phyloP scores from a whole-genome alignment of 23 tunicate genomes.

The Halocynthia aurantium region DNA sequence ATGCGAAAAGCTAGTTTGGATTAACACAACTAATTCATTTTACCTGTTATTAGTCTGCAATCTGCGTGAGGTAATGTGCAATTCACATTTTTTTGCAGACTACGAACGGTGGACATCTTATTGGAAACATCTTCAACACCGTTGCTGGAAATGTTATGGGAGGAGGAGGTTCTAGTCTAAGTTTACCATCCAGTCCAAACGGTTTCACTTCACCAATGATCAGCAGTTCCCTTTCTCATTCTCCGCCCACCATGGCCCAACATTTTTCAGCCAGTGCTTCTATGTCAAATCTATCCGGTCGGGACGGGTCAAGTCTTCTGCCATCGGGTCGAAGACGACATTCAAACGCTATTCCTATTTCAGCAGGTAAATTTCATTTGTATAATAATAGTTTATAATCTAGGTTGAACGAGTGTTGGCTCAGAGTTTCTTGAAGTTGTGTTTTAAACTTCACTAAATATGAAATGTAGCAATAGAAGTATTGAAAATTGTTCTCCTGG shows the following conservation, averaged over 20 bases:
- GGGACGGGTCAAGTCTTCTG: slow-evolving; percentile 25
- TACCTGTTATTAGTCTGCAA: too few relatives aligned
- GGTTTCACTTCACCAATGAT: slow-evolving; percentile 59
- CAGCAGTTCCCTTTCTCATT: slow-evolving; percentile 52
- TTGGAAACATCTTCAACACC: slow-evolving; percentile 27
- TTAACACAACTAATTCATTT: too few relatives aligned
- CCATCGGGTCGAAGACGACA: slow-evolving; percentile 58
- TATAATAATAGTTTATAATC: neutral
- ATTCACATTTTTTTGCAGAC: slow-evolving; percentile 7
- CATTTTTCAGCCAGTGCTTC: slow-evolving; percentile 10
- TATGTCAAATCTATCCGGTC: slow-evolving; percentile 13
- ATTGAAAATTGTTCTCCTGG: too few relatives aligned
- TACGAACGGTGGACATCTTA: slow-evolving; percentile 8
- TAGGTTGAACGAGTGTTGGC: too few relatives aligned
- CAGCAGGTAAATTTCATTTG: slow-evolving; percentile 44
- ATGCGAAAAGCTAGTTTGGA: too few relatives aligned
- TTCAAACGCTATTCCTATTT: slow-evolving; percentile 60
- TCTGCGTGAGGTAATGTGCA: too few relatives aligned
- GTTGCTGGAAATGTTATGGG: slow-evolving; percentile 17
- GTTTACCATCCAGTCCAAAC: slow-evolving; percentile 74
- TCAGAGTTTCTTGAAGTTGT: too few relatives aligned
- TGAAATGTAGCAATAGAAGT: too few relatives aligned
- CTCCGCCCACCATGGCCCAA: slow-evolving; percentile 64
- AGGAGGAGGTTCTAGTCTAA: slow-evolving; percentile 27
- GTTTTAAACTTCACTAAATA: too few relatives aligned